Base-by-base conservation (phyloP, 2,888 invertebrate genomes). In the Malacosoma neustria region DNA sequence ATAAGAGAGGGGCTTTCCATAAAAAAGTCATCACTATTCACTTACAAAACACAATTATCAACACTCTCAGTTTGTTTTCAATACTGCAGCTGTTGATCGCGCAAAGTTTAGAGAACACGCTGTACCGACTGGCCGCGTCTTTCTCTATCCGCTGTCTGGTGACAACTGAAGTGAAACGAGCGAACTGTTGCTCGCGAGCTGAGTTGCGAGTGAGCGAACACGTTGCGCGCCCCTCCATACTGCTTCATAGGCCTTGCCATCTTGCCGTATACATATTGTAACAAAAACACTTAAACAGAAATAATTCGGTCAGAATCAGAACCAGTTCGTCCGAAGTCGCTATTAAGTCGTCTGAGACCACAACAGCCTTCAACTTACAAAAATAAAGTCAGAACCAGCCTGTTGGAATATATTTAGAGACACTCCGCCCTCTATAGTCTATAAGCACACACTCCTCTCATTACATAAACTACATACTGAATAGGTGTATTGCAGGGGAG, bases 81-180 rank as follows among this genome's bases (percentile, higher is more conserved):
- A 43, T 43, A 69, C 79, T 77, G 73, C 75, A 74, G 71, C 66
- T 72, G 69, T 75, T 69, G 72, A 72, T 80, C 79, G 80, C 81
- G 82, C 72, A 69, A 81, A 81, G 74, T 82, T 80, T 62, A 68
- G 81, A 79, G 85, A 84, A 85, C 85, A 81, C 85, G 72, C 72
- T 48, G 72, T 66, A 65, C 71, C 60, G 36, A 48, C 39, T 49
- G 72, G 65, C 72, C 73, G 81, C 84, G 85, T 85, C 85, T 85
- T 85, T 85, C 85, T 77, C 85, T 49, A 39, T 45, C 36, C 59
- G 73, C 67, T 75, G 84, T 71, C 74, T 53, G 51, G 51, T 75
- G 82, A 82, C 84, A 80, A 85, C 85, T 85, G 61, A 47, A 36
- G 43, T 37, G 61, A 57, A 35, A 38, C 39, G 44, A 36, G 36